These are phyloP conservation scores for Cebidichthys violaceus DNA, from an alignment of 2,113 vertebrate species.

Conservation along the genomic window DNA sequence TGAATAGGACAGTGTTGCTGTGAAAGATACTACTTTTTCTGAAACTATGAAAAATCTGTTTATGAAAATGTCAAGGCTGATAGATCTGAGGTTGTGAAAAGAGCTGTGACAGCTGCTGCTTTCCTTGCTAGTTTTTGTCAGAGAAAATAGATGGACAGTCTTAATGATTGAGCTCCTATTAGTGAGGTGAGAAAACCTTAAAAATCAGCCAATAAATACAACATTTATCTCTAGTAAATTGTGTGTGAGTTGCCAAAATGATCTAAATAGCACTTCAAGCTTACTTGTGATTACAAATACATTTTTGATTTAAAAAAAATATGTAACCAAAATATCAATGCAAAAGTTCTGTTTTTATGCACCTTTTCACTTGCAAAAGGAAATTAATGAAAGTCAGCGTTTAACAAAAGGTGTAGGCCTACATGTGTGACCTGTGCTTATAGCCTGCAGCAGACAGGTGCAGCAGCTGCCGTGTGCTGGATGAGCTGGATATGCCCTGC, in stretches of 20 bases:
- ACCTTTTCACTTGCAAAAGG: neutral
- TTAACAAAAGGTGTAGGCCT: too few species aligned
- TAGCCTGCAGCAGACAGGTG: conserved; percentile 55
- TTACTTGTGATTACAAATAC: neutral
- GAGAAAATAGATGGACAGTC: neutral
- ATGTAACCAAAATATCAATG: neutral
- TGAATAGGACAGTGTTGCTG: neutral
- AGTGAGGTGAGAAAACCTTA: neutral
- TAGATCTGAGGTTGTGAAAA: neutral
- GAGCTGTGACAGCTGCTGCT: neutral
- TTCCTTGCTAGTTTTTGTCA: neutral
- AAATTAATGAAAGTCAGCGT: neutral
- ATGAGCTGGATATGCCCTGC: conserved; percentile 44
- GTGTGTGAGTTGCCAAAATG: neutral
- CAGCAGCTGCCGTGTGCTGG: conserved; percentile 54
- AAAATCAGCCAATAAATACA: neutral
- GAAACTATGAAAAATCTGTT: neutral
- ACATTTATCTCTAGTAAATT: too few species aligned
- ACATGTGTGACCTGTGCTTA: neutral
- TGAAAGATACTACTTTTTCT: conserved; percentile 11
- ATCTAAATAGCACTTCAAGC: neutral
- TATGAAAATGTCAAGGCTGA: neutral
- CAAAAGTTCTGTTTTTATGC: neutral
- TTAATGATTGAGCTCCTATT: neutral
- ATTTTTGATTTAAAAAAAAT: neutral